These are phyloP conservation scores for Oceanodroma leucorhoa DNA, from an alignment of 2,797 vertebrate species.

Conservation along the genomic window DNA sequence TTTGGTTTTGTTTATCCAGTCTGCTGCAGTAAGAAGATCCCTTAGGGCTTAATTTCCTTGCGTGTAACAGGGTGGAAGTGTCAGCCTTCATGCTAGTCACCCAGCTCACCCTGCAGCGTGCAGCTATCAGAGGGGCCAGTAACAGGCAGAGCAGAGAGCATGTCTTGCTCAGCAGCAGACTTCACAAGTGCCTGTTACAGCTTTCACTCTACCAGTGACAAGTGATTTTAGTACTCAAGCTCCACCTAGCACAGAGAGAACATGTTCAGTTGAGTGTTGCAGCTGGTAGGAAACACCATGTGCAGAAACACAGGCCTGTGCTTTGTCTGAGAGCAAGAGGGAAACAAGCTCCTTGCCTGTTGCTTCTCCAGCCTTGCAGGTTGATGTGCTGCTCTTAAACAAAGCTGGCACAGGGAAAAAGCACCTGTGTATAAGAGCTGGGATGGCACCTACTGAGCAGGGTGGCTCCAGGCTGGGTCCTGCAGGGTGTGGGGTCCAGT, in stretches of 20 bases:
- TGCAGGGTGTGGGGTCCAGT: not conserved
- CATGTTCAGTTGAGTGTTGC: not conserved
- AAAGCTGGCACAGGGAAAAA: not conserved
- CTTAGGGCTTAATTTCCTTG: not conserved
- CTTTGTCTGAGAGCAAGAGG: not conserved
- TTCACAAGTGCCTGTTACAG: not conserved
- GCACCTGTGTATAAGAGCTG: not conserved
- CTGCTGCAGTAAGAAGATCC: not conserved
- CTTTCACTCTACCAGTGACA: not conserved
- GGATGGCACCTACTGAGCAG: not conserved
- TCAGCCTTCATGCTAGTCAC: too few species aligned
- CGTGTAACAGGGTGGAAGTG: not conserved
- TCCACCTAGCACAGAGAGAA: not conserved
- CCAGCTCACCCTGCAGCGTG: too few species aligned
- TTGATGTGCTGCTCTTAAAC: fast-evolving
- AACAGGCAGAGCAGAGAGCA: not conserved
- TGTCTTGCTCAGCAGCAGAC: not conserved
- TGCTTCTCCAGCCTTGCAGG: not conserved
- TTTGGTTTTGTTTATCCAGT: not conserved
- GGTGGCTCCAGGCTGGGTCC: not conserved
- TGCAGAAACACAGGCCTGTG: not conserved
- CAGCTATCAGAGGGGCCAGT: not conserved
- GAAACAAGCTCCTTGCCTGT: not conserved
- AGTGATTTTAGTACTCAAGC: not conserved
- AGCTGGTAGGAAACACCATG: not conserved